phyloP scores from a whole-genome alignment of 2,113 vertebrate genomes.

The Delphinapterus leucas region DNA sequence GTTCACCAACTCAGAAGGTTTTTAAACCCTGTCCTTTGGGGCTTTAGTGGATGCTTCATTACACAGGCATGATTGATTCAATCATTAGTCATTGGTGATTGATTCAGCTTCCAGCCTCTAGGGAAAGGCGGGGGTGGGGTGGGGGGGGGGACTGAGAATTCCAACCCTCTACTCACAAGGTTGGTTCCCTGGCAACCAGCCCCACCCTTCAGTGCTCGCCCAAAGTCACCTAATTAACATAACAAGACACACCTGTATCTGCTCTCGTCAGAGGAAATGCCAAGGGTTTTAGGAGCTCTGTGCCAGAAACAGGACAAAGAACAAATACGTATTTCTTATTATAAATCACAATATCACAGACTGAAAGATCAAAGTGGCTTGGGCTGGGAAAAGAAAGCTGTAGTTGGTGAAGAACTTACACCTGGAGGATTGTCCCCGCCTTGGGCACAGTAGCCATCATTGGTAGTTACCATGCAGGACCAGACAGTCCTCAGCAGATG shows the following conservation, averaged over 20 bases:
- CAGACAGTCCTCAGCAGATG: not conserved
- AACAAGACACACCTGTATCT: not conserved
- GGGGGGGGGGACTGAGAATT: not conserved
- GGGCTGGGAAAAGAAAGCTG: not conserved
- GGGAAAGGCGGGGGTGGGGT: too few relatives aligned
- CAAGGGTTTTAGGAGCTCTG: not conserved
- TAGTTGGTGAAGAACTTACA: not conserved
- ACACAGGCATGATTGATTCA: not conserved
- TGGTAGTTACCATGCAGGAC: not conserved
- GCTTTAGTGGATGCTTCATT: not conserved
- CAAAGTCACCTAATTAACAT: not conserved
- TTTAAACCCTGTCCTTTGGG: not conserved
- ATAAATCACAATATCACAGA: not conserved
- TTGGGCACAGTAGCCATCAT: fast-evolving
- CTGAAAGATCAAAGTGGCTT: not conserved
- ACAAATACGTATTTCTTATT: not conserved
- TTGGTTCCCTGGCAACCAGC: not conserved
- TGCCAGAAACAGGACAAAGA: not conserved
- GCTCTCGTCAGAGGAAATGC: not conserved
- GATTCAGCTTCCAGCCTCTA: not conserved
- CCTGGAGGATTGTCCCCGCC: not conserved
- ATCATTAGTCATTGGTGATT: not conserved
- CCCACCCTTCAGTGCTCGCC: not conserved
- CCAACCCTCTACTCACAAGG: not conserved
- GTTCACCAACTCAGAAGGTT: not conserved